Evolutionary conservation across 1,140 invertebrate genomes (phyloP).

Genomic region (Hormaphis cornu): DNA sequence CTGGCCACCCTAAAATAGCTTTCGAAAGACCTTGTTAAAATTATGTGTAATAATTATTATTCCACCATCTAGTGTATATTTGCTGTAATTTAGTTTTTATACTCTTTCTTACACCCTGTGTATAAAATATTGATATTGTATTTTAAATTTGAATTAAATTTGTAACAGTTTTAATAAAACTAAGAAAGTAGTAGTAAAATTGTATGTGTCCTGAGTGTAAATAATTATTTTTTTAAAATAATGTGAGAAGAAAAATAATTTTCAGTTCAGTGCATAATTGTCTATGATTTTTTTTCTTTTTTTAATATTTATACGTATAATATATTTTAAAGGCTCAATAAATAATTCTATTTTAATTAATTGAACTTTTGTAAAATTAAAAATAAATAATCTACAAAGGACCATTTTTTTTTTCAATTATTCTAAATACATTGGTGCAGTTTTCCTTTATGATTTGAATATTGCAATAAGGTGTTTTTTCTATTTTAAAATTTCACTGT

Average conservation of each 20-base stretch:
- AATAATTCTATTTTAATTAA: constrained; percentile 1
- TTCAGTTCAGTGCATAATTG: background rate
- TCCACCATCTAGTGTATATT: background rate
- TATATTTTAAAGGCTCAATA: constrained; percentile 7
- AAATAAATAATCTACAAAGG: background rate
- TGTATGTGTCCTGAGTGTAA: background rate
- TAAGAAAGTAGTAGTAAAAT: background rate
- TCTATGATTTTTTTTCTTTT: background rate
- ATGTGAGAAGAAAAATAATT: background rate
- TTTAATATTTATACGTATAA: background rate
- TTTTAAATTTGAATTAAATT: background rate
- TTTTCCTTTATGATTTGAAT: background rate
- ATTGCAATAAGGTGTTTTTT: background rate
- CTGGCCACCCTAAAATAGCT: no score
- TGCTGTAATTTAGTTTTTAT: background rate
- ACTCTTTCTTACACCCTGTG: constrained; percentile 9
- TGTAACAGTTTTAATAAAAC: background rate
- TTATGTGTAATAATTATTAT: background rate
- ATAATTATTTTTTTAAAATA: constrained; percentile 20
- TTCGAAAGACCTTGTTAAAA: no score
- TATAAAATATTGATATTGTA: constrained; percentile 4
- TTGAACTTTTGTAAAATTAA: background rate
- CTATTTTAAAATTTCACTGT: background rate
- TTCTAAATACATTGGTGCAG: background rate
- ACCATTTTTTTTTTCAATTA: background rate